phyloP scores from a whole-genome alignment of 1,140 invertebrate genomes.

The Cydia pomonella region DNA sequence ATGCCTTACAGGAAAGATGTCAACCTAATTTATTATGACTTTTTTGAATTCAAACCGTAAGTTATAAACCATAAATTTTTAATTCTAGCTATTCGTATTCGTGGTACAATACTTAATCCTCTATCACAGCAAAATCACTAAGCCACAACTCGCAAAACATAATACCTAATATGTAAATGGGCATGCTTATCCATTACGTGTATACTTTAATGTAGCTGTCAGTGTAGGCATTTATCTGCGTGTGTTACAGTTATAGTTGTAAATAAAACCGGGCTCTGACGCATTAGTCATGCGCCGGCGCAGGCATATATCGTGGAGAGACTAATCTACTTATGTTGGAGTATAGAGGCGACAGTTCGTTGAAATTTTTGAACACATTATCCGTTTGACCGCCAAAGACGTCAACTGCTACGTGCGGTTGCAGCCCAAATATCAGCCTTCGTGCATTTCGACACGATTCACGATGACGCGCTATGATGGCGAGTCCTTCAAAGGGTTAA shows the following conservation, averaged over 20 bases:
- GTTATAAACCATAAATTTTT: too few relatives aligned
- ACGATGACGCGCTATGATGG: too few relatives aligned
- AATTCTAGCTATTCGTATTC: neutral
- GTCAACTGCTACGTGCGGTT: too few relatives aligned
- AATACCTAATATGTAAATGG: conserved; percentile 6
- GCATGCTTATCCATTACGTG: neutral
- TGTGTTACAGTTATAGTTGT: conserved; percentile 55
- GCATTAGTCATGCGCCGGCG: conserved; percentile 50
- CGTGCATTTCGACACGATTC: too few relatives aligned
- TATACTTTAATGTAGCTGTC: conserved; percentile 46
- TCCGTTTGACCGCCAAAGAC: too few relatives aligned
- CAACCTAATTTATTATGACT: too few relatives aligned
- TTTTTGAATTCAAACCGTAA: too few relatives aligned
- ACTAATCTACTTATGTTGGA: neutral
- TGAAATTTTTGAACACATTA: neutral
- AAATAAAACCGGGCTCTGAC: conserved; percentile 50
- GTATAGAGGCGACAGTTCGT: neutral
- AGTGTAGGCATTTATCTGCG: conserved; percentile 54
- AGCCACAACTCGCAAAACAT: neutral
- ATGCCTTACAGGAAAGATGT: too few relatives aligned
- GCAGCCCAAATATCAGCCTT: too few relatives aligned
- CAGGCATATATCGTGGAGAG: conserved; percentile 45
- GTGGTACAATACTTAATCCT: neutral
- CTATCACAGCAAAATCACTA: neutral
- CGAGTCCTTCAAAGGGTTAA: too few relatives aligned